A percentile compares a stretch with the other conserved stretches of the same genome.
These are phyloP conservation scores for Dallia pectoralis DNA, from an alignment of 2,797 vertebrate genomes.

Conservation along the genomic window DNA sequence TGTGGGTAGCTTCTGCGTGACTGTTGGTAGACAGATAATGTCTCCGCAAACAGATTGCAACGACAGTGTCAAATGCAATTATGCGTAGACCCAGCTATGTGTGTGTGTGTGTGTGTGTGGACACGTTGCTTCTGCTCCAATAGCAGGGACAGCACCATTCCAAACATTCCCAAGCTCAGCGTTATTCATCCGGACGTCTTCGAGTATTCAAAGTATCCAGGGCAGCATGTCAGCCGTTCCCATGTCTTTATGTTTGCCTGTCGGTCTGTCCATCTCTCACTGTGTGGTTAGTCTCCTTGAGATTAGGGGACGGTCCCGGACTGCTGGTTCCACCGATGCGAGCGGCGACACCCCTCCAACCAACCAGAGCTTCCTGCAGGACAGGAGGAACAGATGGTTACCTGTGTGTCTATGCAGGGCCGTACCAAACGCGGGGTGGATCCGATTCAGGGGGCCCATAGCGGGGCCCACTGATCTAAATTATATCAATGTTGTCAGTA, in stretches of 20 bases:
- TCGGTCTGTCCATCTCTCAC: slow-evolving; percentile 40
- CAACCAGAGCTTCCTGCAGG: slow-evolving; percentile 65
- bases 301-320: slow-evolving; percentile 38
- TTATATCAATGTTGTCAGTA: too few species aligned
- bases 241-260: slow-evolving; percentile 3
- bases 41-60: not conserved
- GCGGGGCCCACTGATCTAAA: too few species aligned
- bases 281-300: slow-evolving; percentile 51
- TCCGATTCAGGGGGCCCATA: too few species aligned
- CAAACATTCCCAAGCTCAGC: slow-evolving; percentile 9
- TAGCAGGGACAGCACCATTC: not conserved
- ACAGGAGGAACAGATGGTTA: slow-evolving; percentile 15
- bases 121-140: slow-evolving; percentile 2
- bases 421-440: not conserved
- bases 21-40: not conserved
- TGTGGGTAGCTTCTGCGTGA: not conserved
- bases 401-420: not conserved
- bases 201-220: slow-evolving; percentile 10
- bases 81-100: not conserved
- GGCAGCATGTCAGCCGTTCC: not conserved
- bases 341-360: slow-evolving; percentile 48
- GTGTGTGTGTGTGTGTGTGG: slow-evolving; percentile 13
- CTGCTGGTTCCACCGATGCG: slow-evolving; percentile 56
- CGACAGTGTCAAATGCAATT: not conserved
- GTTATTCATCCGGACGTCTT: not conserved